Base-by-base conservation (phyloP, 1,140 invertebrate genomes). In the Pararge aegeria region DNA sequence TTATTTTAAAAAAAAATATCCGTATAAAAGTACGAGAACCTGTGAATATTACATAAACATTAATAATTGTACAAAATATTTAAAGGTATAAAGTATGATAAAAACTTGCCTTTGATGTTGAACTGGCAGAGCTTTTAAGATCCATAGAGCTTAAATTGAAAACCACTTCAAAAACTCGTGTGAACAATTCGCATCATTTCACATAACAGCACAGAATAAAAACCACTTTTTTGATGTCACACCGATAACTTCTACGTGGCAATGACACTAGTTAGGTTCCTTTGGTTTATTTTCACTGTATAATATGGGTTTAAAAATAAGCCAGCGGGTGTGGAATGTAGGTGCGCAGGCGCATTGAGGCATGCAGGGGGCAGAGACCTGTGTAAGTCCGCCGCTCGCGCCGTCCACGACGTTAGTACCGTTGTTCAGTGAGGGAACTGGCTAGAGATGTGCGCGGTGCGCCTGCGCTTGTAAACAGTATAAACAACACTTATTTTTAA, bases 351-450 rank as follows among this genome's bases (percentile, higher is more conserved):
- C 73, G 79, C 74, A 71, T 46, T 48, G 62, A 69, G 51, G 71
- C 72, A 61, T 66, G 63, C 67, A 52, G 79, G 73, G 83, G 80
- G 80, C 86, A 87, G 70, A 71, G 79, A 89, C 85, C 82, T 78
- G 72, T 40, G 57, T 46, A 46, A 55, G 68, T 59, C 69, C 67
- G 57, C 70, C 78, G 81, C 70, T 61, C 64, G 68, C 74, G 79
- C 73, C 71, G 78, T 73, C 70, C 63, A 70, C 78, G 61, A 62
- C 67, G 61, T 66, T 65, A 78, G 77, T 89, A 89, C 85, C 85
- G 85, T 88, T 88, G 85, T 59, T 63, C 68, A 52, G 63, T 70
- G 79, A 78, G 46, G n/a, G 46, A 27, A 15, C 3, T 13, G 15
- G 46, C 4, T 24, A 24, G 24, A 24, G 24, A 24, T 24, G 24